Evolutionary conservation across 2,113 vertebrate genomes (phyloP).

Genomic region (Phylloscopus trochiloides): DNA sequence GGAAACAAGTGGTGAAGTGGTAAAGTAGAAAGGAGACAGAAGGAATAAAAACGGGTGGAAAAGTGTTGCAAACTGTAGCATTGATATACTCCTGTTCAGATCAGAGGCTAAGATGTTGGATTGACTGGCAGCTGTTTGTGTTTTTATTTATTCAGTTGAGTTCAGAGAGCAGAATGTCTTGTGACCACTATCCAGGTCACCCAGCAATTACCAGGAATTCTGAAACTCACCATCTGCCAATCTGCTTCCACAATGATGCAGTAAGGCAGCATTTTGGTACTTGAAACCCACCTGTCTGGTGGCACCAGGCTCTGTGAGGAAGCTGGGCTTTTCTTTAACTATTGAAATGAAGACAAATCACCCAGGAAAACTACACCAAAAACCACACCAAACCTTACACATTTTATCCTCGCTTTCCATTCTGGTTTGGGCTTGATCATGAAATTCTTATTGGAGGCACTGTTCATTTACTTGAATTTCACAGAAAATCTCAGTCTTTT

Average conservation of each 20-base stretch:
- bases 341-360: not conserved
- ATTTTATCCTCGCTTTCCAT: not conserved
- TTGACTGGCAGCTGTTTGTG: not conserved
- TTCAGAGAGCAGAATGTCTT: not conserved
- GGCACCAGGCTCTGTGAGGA: not conserved
- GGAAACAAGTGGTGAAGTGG: not conserved
- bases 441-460: not conserved
- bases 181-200: not conserved
- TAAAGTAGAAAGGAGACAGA: not conserved
- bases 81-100: not conserved
- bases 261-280: not conserved
- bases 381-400: accelerated
- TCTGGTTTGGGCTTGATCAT: not conserved
- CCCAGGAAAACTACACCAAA: not conserved
- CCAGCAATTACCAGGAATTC: not conserved
- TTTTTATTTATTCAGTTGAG: not conserved
- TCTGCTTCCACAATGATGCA: not conserved
- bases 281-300: not conserved
- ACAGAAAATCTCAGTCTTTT: not conserved
- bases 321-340: not conserved
- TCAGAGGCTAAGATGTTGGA: not conserved
- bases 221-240: not conserved
- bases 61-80: not conserved
- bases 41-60: not conserved
- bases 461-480: not conserved